These are phyloP conservation scores for Calameuta filiformis DNA, from an alignment of 2,888 invertebrate genomes.

Conservation along the genomic window DNA sequence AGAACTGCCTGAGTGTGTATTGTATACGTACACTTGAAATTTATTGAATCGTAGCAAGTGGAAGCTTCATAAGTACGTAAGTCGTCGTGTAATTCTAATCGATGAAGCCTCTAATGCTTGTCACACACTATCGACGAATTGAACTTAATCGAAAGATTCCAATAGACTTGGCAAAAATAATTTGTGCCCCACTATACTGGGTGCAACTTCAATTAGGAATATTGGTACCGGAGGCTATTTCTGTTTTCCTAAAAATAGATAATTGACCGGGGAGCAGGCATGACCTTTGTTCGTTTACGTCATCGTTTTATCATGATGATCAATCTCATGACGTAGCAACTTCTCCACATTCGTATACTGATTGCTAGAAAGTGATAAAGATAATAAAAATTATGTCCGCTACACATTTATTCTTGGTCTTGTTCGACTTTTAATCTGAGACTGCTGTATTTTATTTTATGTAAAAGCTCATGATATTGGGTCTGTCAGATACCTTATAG, in stretches of 20 bases:
- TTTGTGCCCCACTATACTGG: background rate
- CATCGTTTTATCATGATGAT: slow-evolving; percentile 3
- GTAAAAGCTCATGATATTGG: background rate
- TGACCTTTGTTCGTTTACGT: background rate
- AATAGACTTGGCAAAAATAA: background rate
- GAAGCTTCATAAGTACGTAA: background rate
- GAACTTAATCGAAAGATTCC: background rate
- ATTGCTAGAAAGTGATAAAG: background rate
- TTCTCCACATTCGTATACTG: background rate
- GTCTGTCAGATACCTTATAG: background rate
- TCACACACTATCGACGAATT: background rate
- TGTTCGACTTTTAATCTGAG: background rate
- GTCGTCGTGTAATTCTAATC: background rate
- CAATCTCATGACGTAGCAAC: slow-evolving; percentile 1
- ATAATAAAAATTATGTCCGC: background rate
- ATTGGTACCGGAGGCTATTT: background rate
- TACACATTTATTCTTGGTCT: background rate
- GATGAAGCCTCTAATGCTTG: background rate
- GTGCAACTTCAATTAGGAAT: slow-evolving; percentile 4
- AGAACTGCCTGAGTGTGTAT: background rate
- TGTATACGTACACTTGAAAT: background rate
- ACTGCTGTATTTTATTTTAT: background rate
- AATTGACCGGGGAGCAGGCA: slow-evolving; percentile 2
- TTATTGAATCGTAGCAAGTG: background rate
- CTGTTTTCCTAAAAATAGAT: slow-evolving; percentile 2